Evolutionary conservation across 2,113 vertebrate species (phyloP), one percentile per base, ranked within the genome.

Genomic region (Zosterops pallidus): DNA sequence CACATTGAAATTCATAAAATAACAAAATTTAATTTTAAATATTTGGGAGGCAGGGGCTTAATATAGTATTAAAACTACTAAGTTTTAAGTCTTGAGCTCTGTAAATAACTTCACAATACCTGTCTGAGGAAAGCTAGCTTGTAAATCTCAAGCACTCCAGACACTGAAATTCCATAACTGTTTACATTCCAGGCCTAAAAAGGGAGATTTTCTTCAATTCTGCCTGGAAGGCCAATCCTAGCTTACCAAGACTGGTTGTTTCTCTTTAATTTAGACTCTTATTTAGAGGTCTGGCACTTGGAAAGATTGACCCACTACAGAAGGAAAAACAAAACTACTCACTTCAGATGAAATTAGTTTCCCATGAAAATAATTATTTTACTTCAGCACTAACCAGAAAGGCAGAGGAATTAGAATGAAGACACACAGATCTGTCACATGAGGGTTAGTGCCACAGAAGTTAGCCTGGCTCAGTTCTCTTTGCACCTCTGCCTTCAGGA

Each of bases 111-210:
- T 89, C 57, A 83, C 35, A 95, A 82, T 56, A 83, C 28, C 65
- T 95, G 60, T n/a, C 84, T 94, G 46, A 93, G 29, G 55, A 92
- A 85, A 96, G 68, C 56, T 92, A 78, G 52, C 81, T 81, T 95
- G 80, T 97, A 97, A 97, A 96, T 85, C 56, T 80, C 81, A 94
- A 69, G 78, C 83, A 95, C 97, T 96, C 89, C 96, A 98, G 95
- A 96, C 60, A 85, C 83, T 65, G 39, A 93, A 96, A 97, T 93
- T 95, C 86, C 94, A 19, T 83, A 96, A 86, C 82, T 89, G 60
- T 71, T 95, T 90, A 93, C 87, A 97, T 94, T 97, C 89, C 92
- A 95, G 57, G 77, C 86, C 87, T 96, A 96, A 96, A 96, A 95
- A 90, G 59, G 82, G 83, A 97, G 82, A 87, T 95, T 95, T 81